Conservation (phyloP, 1,140 invertebrate genomes). For the Drosophila melanogaster region DNA sequence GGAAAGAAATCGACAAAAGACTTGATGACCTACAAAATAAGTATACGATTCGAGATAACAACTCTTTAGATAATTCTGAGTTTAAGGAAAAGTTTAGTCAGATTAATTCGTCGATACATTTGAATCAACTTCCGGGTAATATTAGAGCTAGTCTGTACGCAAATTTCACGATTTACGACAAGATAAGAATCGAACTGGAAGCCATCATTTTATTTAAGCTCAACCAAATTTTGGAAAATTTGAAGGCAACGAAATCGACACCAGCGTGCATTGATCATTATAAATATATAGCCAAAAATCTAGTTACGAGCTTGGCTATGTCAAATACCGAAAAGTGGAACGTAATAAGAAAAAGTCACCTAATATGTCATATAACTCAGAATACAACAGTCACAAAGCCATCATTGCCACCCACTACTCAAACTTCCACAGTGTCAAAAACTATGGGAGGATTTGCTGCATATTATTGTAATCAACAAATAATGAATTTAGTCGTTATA, state of each 20-base stretch:
- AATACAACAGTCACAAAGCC: not conserved
- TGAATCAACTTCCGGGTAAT: not conserved
- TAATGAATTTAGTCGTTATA: not conserved
- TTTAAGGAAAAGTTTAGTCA: not conserved
- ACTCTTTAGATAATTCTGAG: not conserved
- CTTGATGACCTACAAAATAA: not conserved
- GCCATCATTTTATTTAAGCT: not conserved
- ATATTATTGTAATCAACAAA: slow-evolving; percentile 3
- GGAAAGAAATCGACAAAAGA: not conserved
- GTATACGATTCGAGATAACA: not conserved
- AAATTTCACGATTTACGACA: slow-evolving; percentile 4
- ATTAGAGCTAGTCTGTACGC: not conserved
- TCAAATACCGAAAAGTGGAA: slow-evolving; percentile 10
- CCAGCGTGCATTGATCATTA: slow-evolving; percentile 3
- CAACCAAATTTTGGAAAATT: not conserved
- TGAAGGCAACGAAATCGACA: not conserved
- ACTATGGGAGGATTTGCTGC: not conserved
- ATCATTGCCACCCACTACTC: not conserved
- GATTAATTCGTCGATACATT: not conserved
- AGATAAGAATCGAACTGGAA: slow-evolving; percentile 4
- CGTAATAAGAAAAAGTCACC: slow-evolving; percentile 2
- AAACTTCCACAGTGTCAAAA: not conserved
- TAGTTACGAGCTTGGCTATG: not conserved
- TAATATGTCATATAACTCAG: not conserved
- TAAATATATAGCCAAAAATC: not conserved